Evolutionary conservation across 2,113 vertebrate species (phyloP).

Genomic region (Halichoerus grypus): DNA sequence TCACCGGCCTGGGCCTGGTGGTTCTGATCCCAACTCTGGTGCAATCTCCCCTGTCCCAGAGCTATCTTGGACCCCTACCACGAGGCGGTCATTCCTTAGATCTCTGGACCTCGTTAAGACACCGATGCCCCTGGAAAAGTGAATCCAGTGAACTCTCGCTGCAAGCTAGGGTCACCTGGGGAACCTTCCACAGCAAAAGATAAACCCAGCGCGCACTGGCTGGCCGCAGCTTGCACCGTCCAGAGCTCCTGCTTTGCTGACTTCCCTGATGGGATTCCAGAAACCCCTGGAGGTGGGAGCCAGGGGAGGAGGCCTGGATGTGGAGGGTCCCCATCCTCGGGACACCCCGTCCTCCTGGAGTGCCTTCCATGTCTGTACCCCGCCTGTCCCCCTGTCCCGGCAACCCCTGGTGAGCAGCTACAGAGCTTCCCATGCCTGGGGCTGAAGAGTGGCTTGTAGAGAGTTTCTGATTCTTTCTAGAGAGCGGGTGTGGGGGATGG

Average conservation of each 20-base stretch:
- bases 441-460: accelerated
- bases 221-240: background rate
- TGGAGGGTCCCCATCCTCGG: background rate
- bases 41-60: background rate
- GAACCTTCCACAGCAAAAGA: too few species aligned
- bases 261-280: background rate
- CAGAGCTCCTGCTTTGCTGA: background rate
- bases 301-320: background rate
- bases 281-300: background rate
- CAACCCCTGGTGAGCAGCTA: background rate
- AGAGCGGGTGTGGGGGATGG: background rate
- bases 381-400: accelerated
- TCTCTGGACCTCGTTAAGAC: background rate
- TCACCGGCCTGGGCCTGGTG: background rate
- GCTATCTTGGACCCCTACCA: background rate
- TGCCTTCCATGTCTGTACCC: background rate
- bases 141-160: background rate
- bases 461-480: background rate
- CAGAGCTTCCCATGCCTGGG: accelerated
- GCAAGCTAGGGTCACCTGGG: background rate
- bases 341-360: background rate
- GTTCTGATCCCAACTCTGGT: background rate
- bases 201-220: too few species aligned
- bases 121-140: background rate
- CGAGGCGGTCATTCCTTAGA: accelerated